These are phyloP conservation scores for Myotis findleyi DNA, from an alignment of 2,797 vertebrate species.

Conservation along the genomic window DNA sequence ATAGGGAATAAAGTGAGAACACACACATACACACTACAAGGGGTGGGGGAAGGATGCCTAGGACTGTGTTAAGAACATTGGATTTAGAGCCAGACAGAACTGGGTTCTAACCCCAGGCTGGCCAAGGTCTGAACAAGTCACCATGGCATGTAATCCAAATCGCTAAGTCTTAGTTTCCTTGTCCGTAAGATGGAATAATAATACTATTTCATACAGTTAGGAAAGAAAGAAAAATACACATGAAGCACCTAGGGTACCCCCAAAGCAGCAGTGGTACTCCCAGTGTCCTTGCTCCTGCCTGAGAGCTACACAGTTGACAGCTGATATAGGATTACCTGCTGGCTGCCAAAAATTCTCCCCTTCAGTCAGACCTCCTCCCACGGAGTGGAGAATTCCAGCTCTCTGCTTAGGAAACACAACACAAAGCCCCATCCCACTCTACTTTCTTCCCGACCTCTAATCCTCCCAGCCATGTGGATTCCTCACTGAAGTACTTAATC, in stretches of 20 bases:
- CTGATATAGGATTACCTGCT: not conserved
- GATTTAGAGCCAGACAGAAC: not conserved
- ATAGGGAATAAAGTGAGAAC: not conserved
- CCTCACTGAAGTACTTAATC: not conserved
- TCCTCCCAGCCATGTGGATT: not conserved
- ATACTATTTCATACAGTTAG: not conserved
- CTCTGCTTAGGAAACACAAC: not conserved
- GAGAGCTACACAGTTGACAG: not conserved
- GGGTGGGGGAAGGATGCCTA: not conserved
- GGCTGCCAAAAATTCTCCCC: slow-evolving; percentile 44
- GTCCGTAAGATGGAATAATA: not conserved
- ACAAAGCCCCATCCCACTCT: not conserved
- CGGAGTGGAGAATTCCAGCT: not conserved
- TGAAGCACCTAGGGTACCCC: not conserved
- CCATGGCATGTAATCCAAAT: not conserved
- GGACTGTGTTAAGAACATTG: not conserved
- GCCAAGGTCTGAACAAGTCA: not conserved
- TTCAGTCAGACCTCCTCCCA: not conserved
- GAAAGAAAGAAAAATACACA: not conserved
- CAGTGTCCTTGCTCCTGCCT: not conserved
- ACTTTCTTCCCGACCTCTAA: not conserved
- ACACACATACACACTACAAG: not conserved
- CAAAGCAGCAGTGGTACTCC: not conserved
- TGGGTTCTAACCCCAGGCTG: not conserved
- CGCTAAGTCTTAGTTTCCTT: not conserved